Evolutionary conservation across 2,113 vertebrate species (phyloP), one percentile per base, ranked within the genome.

Genomic region (Lanius collurio): DNA sequence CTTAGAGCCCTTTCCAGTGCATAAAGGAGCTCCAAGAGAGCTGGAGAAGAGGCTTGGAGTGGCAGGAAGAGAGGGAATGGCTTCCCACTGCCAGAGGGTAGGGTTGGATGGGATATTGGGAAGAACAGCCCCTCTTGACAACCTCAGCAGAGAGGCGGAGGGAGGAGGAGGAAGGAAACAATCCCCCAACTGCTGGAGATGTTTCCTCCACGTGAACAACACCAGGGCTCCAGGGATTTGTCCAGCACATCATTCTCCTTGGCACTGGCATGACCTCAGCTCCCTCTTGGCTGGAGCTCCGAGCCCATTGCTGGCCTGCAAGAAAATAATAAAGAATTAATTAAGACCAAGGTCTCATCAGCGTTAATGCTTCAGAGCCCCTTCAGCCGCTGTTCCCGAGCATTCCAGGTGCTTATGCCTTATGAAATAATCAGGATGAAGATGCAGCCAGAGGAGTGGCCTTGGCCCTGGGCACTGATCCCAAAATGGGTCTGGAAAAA

Each of bases 281-380:
- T 85, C 56, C 53, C 22, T 6, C 85, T 33, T 30, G 39, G 44
- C 59, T 37, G 75, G n/a, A 0, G 4, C 35, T 68, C 6, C 21
- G 2, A 82, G 42, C 15, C 37, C 30, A 28, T 39, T 37, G 41
- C 71, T 76, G 89, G 57, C 47, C 83, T 41, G 83, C 8, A 20
- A 80, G 74, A 70, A 80, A 95, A 90, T 47, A 88, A 96, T 97
- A 78, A 97, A 97, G 92, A 95, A 95, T 97, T 94, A 94, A 97
- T 96, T 70, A 93, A 83, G 95, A 42, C 63, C 16, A 68, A 87
- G 52, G n/a, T 87, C 83, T 88, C 53, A 3, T 46, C 77, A 13
- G 37, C 44, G 35, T 97, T 95, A 96, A 96, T 92, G 95, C 94
- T 91, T 96, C 93, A 92, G 83, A 95, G 89, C 70, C 74, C 81